phyloP scores from a whole-genome alignment of 2,797 vertebrate species.

The Pipistrellus kuhlii region DNA sequence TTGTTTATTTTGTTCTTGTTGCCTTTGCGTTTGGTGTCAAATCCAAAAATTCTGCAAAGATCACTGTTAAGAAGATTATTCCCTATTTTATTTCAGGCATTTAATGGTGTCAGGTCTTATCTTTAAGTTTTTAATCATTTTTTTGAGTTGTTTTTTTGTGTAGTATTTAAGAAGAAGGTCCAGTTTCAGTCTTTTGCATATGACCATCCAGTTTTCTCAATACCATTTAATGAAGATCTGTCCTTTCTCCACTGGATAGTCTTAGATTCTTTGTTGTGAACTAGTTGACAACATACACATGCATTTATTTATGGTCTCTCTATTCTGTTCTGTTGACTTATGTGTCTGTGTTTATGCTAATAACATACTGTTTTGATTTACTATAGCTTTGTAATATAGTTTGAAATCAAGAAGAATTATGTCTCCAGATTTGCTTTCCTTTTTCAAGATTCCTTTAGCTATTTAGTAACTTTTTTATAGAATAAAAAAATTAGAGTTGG shows the following conservation, averaged over 20 bases:
- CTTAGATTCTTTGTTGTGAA: background rate
- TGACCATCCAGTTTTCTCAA: background rate
- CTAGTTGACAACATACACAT: background rate
- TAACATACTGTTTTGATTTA: background rate
- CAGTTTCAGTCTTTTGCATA: background rate
- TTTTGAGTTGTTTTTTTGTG: background rate
- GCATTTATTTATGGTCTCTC: background rate
- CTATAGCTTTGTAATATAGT: background rate
- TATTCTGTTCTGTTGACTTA: background rate
- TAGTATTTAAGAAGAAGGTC: background rate
- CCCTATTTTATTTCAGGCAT: background rate
- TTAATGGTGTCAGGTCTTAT: background rate
- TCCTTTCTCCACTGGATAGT: background rate
- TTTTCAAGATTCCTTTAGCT: background rate
- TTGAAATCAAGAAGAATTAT: background rate
- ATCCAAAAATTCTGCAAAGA: background rate
- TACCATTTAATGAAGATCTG: background rate
- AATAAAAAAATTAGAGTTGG: background rate
- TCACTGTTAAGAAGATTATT: background rate
- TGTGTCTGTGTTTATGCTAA: background rate
- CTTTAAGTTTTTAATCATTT: background rate
- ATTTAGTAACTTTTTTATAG: background rate
- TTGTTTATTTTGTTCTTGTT: background rate
- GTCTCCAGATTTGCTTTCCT: background rate
- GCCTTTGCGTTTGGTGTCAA: background rate